phyloP scores from a whole-genome alignment of 2,888 invertebrate species.

The Lepidocyrtinus sp. region DNA sequence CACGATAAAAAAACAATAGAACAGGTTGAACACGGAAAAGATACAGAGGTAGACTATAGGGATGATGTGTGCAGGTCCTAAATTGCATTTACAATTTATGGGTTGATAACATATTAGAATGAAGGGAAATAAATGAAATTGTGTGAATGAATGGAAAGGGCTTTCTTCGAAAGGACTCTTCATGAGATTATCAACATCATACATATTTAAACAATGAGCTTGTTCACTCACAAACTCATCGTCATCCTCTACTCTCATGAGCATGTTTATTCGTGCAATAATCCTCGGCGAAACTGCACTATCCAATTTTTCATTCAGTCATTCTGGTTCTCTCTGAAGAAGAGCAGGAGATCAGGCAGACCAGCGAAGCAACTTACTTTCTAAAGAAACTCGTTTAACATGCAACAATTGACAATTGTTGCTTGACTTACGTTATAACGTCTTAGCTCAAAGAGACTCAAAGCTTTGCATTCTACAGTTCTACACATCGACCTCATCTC shows the following conservation, averaged over 20 bases:
- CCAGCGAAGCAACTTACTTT: slow-evolving; percentile 57
- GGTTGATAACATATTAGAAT: slow-evolving; percentile 21
- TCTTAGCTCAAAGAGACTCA: neutral
- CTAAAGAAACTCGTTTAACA: slow-evolving; percentile 52
- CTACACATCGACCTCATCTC: neutral
- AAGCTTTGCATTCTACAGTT: neutral
- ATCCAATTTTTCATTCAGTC: no score
- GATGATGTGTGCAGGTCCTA: slow-evolving; percentile 36
- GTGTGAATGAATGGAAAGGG: slow-evolving; percentile 34
- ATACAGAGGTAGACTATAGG: slow-evolving; percentile 33
- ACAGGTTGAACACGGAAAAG: slow-evolving; percentile 45
- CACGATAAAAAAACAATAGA: neutral
- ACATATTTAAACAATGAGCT: slow-evolving; percentile 50
- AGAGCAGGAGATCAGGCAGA: neutral
- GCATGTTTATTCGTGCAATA: neutral
- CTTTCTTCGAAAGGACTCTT: slow-evolving; percentile 35
- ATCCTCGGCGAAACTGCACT: neutral
- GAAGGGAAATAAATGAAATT: neutral
- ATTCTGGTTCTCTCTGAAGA: no score
- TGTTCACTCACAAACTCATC: slow-evolving; percentile 14
- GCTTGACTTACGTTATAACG: neutral
- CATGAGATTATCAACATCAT: slow-evolving; percentile 32
- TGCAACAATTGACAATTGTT: neutral
- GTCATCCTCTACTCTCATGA: no score
- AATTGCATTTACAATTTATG: slow-evolving; percentile 40